Conservation (phyloP, 2,113 vertebrate genomes). For the Ptilonorhynchus violaceus region DNA sequence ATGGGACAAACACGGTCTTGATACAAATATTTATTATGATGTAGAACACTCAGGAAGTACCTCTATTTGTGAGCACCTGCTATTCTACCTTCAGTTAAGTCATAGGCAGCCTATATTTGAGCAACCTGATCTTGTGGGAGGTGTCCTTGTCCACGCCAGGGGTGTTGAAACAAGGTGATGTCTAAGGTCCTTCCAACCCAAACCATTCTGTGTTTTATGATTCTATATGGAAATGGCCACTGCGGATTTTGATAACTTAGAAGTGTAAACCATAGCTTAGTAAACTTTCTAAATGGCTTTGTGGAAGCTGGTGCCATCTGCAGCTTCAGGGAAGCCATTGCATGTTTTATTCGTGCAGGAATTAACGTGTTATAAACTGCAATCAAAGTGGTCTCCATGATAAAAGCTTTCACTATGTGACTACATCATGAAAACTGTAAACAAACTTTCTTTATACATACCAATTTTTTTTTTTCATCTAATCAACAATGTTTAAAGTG, state of each 20-base stretch:
- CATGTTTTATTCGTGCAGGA: background rate
- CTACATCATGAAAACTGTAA: background rate
- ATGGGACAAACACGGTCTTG: background rate
- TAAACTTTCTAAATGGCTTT: background rate
- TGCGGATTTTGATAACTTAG: background rate
- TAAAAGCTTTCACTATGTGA: background rate
- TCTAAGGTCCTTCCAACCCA: background rate
- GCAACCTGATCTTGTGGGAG: background rate
- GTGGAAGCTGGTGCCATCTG: conserved; percentile 22
- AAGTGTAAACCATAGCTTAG: background rate
- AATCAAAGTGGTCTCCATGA: background rate
- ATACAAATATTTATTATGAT: background rate
- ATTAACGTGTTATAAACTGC: background rate
- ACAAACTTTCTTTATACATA: background rate
- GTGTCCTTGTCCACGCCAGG: background rate
- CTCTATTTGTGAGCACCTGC: background rate
- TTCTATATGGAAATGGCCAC: background rate
- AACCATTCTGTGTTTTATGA: background rate
- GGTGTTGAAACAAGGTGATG: background rate
- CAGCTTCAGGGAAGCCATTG: background rate
- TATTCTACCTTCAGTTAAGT: background rate
- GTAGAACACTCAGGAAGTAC: background rate
- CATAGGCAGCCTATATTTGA: background rate
- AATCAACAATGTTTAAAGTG: background rate
- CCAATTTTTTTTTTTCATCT: background rate